These are phyloP conservation scores for Dolichopus griseipennis DNA, from an alignment of 2,888 invertebrate species.

Conservation along the genomic window DNA sequence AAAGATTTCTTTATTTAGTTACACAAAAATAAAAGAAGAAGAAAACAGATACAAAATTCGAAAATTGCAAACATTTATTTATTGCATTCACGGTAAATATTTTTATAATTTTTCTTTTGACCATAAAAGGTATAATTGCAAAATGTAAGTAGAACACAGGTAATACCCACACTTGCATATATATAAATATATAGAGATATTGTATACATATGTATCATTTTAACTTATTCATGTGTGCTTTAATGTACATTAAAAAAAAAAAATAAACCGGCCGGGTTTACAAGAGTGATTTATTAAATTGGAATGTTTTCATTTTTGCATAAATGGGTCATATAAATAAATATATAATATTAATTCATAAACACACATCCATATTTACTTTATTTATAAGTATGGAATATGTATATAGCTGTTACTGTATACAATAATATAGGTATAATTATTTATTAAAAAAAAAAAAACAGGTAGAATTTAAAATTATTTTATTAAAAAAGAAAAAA, in stretches of 20 bases:
- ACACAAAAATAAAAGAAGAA: too few species aligned
- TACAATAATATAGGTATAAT: too few species aligned
- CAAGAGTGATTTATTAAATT: conserved; percentile 1
- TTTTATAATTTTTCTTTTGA: not conserved
- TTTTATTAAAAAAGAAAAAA: not conserved
- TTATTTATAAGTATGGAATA: too few species aligned
- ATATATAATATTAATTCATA: not conserved
- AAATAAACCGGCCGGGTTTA: not conserved
- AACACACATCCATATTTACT: not conserved
- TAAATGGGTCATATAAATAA: not conserved
- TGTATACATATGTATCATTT: too few species aligned
- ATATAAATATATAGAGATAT: too few species aligned
- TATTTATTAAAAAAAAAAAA: not conserved
- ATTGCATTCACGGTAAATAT: conserved; percentile 1
- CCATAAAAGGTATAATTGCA: too few species aligned
- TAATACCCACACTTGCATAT: too few species aligned
- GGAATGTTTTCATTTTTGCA: not conserved
- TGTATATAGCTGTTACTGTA: too few species aligned
- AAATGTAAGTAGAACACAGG: too few species aligned
- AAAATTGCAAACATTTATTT: not conserved
- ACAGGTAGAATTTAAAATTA: not conserved
- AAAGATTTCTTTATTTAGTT: not conserved
- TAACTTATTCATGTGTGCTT: too few species aligned
- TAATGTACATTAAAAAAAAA: too few species aligned
- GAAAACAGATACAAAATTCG: too few species aligned